Percentiles rank a stretch among this genome's conserved stretches.
These are phyloP conservation scores for Drosophila helvetica DNA, from an alignment of 2,888 invertebrate genomes.

Conservation along the genomic window DNA sequence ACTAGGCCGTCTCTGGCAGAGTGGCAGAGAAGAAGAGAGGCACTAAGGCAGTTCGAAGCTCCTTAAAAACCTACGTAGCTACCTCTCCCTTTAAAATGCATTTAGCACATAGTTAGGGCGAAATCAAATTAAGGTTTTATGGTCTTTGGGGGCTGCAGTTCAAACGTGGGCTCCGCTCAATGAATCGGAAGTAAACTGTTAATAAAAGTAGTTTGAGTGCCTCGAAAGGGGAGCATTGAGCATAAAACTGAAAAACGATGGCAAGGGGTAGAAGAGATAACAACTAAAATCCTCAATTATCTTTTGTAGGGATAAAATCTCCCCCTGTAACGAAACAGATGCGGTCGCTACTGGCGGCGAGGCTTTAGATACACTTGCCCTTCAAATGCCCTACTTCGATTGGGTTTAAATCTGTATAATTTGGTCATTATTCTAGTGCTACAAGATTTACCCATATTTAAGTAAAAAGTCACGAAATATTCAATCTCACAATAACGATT, in stretches of 20 bases:
- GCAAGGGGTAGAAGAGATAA: conserved; percentile 1
- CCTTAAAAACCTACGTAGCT: conserved; percentile 24
- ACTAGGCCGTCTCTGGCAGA: conserved; percentile 19
- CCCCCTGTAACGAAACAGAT: background rate
- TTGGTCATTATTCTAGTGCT: too few species aligned
- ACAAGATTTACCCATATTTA: too few species aligned
- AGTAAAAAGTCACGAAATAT: too few species aligned
- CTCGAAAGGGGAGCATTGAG: background rate
- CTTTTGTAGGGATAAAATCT: conserved; percentile 25
- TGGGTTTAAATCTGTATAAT: too few species aligned
- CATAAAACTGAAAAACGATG: background rate
- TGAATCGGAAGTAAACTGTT: conserved; percentile 46
- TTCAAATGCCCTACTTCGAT: too few species aligned
- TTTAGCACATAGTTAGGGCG: conserved; percentile 43
- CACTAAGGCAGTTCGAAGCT: background rate
- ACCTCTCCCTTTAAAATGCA: conserved; percentile 30
- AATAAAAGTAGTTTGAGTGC: conserved; percentile 42
- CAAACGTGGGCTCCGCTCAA: conserved; percentile 27
- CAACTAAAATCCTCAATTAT: conserved; percentile 38
- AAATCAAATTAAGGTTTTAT: conserved; percentile 47
- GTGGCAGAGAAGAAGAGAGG: background rate
- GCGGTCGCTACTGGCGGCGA: too few species aligned
- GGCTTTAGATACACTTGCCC: too few species aligned
- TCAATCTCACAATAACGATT: too few species aligned
- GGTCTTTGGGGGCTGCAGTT: conserved; percentile 17